Evolutionary conservation across 2,113 vertebrate genomes (phyloP).

Genomic region (Peromyscus leucopus): DNA sequence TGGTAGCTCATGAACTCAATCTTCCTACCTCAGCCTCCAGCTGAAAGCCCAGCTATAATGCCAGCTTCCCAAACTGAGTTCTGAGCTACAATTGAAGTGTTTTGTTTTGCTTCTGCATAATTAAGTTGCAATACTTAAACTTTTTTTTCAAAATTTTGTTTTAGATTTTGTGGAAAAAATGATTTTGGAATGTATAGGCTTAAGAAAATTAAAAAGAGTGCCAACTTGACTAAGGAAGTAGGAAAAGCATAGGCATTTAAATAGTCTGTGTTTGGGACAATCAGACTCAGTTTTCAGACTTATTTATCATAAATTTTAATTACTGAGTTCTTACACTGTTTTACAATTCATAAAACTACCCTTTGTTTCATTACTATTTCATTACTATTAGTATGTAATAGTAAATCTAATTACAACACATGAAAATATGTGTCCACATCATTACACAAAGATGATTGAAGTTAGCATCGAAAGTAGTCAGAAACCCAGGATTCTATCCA

Average conservation of each 20-base stretch:
- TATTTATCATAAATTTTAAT: no score
- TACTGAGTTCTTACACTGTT: background rate
- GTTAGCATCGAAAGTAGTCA: background rate
- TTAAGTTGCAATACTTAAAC: background rate
- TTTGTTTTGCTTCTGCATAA: background rate
- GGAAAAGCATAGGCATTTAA: background rate
- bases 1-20: no score
- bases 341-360: background rate
- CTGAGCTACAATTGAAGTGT: background rate
- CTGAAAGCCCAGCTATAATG: background rate
- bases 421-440: background rate
- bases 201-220: background rate
- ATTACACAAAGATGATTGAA: background rate
- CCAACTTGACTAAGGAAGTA: background rate
- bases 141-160: background rate
- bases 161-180: background rate
- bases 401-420: slow-evolving; percentile 26
- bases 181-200: background rate
- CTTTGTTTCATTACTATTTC: background rate
- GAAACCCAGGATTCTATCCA: background rate
- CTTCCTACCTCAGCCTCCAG: background rate
- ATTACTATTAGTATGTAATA: background rate
- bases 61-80: background rate
- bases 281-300: no score
- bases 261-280: background rate